A percentile compares a stretch with the other conserved stretches of the same genome.
Evolutionary conservation across 1,140 invertebrate genomes (phyloP).

Genomic region (Drosophila malerkotliana): DNA sequence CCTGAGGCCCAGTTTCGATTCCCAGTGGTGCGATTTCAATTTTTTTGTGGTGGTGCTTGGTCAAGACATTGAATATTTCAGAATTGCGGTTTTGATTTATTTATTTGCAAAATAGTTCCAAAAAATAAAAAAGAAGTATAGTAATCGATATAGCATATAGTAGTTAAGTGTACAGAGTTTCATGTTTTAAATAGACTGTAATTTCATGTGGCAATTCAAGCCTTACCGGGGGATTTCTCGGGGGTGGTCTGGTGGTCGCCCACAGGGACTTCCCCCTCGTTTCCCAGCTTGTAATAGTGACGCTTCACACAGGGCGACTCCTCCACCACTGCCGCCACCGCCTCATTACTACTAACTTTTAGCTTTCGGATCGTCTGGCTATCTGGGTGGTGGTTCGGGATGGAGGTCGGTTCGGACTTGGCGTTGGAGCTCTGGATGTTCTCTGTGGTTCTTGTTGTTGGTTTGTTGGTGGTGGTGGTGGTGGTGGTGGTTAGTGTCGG

Average conservation of each 20-base stretch:
- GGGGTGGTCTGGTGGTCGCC: slow-evolving; percentile 3
- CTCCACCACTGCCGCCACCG: slow-evolving; percentile 24
- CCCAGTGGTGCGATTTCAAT: slow-evolving; percentile 16
- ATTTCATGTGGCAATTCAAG: slow-evolving; percentile 25
- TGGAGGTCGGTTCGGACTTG: too few relatives aligned
- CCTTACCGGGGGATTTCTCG: slow-evolving; percentile 38
- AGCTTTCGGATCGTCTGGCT: slow-evolving; percentile 35
- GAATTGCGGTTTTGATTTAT: slow-evolving; percentile 25
- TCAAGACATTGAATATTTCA: slow-evolving; percentile 39
- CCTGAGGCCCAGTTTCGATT: neutral
- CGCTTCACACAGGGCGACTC: slow-evolving; percentile 66
- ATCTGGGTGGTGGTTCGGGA: slow-evolving; percentile 9
- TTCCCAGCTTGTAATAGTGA: slow-evolving; percentile 69
- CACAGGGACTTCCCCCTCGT: slow-evolving; percentile 24
- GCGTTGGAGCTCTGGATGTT: slow-evolving; percentile 7
- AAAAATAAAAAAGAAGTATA: slow-evolving; percentile 22
- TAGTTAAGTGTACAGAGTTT: slow-evolving; percentile 47
- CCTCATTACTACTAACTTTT: slow-evolving; percentile 61
- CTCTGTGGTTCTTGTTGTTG: slow-evolving; percentile 4
- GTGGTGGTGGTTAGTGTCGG: slow-evolving; percentile 61
- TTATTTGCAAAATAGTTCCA: slow-evolving; percentile 42
- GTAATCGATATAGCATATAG: slow-evolving; percentile 24
- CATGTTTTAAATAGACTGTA: neutral
- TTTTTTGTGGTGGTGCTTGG: slow-evolving; percentile 13
- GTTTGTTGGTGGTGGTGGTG: slow-evolving; percentile 7